phyloP scores from a whole-genome alignment of 2,888 invertebrate genomes.

The Drosophila greeni region DNA sequence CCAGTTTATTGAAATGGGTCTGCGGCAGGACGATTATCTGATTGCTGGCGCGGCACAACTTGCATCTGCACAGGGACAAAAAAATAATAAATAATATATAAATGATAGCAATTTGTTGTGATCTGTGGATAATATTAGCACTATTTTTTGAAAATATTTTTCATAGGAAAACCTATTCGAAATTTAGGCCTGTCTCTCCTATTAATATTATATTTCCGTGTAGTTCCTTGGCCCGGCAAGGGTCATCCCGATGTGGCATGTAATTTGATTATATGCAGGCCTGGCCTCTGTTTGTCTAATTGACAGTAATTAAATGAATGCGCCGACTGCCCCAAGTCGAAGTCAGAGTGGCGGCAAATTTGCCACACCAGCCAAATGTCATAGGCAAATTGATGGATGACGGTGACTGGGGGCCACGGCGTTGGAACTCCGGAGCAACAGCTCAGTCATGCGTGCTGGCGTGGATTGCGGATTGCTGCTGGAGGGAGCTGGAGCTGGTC shows the following conservation, averaged over 20 bases:
- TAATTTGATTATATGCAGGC: slow-evolving; percentile 47
- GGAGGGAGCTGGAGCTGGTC: slow-evolving; percentile 11
- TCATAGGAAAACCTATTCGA: neutral
- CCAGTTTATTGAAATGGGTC: slow-evolving; percentile 60
- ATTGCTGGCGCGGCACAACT: slow-evolving; percentile 47
- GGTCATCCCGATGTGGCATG: slow-evolving; percentile 35
- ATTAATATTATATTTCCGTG: neutral
- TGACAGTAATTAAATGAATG: slow-evolving; percentile 61
- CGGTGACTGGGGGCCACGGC: slow-evolving; percentile 21
- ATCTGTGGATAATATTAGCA: too few species aligned
- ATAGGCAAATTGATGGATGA: slow-evolving; percentile 57
- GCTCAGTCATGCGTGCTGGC: slow-evolving; percentile 38
- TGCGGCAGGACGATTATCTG: slow-evolving; percentile 38
- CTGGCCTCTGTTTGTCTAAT: slow-evolving; percentile 53
- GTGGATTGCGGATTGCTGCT: slow-evolving; percentile 23
- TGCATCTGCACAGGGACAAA: neutral
- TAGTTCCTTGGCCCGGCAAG: neutral
- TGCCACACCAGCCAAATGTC: slow-evolving; percentile 48
- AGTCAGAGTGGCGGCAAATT: slow-evolving; percentile 30
- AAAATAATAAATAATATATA: too few species aligned
- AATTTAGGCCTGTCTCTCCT: too few species aligned
- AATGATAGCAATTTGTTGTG: too few species aligned
- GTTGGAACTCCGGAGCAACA: slow-evolving; percentile 22
- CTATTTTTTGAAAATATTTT: too few species aligned
- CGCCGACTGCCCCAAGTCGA: slow-evolving; percentile 7